Base-by-base conservation (phyloP, 2,113 vertebrate genomes). In the Microcebus murinus region DNA sequence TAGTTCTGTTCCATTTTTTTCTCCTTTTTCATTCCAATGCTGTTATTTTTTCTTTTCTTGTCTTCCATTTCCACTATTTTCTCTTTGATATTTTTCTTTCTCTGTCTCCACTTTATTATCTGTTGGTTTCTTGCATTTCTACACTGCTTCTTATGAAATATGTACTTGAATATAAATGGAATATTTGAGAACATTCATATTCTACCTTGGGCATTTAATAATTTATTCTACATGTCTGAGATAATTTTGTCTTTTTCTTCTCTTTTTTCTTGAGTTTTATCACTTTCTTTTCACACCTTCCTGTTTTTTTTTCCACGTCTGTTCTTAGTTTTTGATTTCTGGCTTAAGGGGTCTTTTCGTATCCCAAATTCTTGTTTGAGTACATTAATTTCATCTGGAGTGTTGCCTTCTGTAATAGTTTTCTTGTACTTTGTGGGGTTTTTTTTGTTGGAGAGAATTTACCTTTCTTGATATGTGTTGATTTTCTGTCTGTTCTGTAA, bases 21-120 rank as follows among this genome's bases (percentile, higher is more conserved):
- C 13, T 34, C 90, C 34, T 73, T 83, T 21, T 34, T 77, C 3
- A 55, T 11, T 65, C 1, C 20, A 27, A 27, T 91, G 21, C 8
- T 42, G 5, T 61, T 39, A 63, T 48, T 13, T 85, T 89, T 71
- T 84, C 29, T 83, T 91, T 73, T 0, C 1, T 57, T 84, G 67
- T 81, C 73, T 95, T 96, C 71, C 42, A 85, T 93, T 91, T 71
- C 67, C 8, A 48, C 25, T 80, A 39, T 27, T 61, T 94, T 86
- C 52, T 94, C 42, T 92, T 92, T 90, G 57, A 34, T 86, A 14
- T 63, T 90, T 83, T 90, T 83, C 18, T 57, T 45, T 77, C 25
- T 52, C 61, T 59, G 34, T 89, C 23, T 59, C 7, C 1, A 29
- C 59, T 85, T 86, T 86, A 77, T 82, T 87, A 4, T 79, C 23